Evolutionary conservation across 2,888 invertebrate genomes (phyloP).

Genomic region (Lasioglossum morio): DNA sequence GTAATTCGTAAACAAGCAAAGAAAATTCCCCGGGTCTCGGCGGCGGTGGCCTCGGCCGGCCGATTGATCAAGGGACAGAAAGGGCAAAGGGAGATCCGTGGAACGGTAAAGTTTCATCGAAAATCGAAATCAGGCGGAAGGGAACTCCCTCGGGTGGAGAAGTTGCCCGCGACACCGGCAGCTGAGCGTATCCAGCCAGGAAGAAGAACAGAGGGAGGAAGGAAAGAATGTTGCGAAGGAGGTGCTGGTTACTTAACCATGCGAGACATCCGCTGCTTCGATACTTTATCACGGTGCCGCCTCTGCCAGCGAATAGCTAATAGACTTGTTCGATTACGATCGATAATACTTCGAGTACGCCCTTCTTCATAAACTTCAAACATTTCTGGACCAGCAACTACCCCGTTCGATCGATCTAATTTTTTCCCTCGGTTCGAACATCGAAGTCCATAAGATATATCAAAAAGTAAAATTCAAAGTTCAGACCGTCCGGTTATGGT

Average conservation of each 20-base stretch:
- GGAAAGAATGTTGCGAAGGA: constrained; percentile 42
- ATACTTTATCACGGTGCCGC: constrained; percentile 69
- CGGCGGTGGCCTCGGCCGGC: constrained; percentile 36
- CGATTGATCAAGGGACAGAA: constrained; percentile 6
- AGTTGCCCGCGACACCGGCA: constrained; percentile 73
- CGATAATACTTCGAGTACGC: constrained; percentile 50
- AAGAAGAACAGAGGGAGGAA: constrained; percentile 32
- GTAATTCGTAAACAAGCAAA: constrained; percentile 80
- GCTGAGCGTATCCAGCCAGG: constrained; percentile 57
- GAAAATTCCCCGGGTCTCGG: constrained; percentile 60
- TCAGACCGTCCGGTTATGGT: neutral
- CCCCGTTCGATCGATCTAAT: neutral
- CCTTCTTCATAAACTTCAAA: neutral
- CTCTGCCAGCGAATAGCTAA: constrained; percentile 70
- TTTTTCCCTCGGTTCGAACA: neutral
- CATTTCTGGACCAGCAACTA: neutral
- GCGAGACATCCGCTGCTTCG: constrained; percentile 58
- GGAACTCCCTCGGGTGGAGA: constrained; percentile 75
- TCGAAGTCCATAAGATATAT: neutral
- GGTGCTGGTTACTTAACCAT: constrained; percentile 68
- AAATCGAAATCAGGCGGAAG: constrained; percentile 80
- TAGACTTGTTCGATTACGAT: constrained; percentile 53
- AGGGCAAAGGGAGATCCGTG: constrained; percentile 30
- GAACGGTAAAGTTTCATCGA: constrained; percentile 76
- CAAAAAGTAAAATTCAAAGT: neutral